Evolutionary conservation across 2,888 invertebrate species (phyloP).

Genomic region (Melieria crassipennis): DNA sequence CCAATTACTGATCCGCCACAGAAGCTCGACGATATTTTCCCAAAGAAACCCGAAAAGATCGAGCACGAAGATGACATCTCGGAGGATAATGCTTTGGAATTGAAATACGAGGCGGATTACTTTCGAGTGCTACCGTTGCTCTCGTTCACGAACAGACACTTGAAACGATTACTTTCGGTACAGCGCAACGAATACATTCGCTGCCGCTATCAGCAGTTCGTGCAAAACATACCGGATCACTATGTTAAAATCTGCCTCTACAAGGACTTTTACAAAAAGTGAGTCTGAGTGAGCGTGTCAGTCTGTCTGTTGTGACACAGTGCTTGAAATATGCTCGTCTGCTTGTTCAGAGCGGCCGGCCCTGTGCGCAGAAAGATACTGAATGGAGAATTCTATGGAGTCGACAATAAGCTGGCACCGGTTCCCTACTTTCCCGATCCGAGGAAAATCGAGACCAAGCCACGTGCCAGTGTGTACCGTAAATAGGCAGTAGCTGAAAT

Average conservation of each 20-base stretch:
- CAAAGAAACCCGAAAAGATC: constrained; percentile 22
- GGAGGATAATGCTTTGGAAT: constrained; percentile 2
- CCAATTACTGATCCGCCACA: constrained; percentile 40
- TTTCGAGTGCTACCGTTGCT: constrained; percentile 52
- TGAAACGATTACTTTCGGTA: constrained; percentile 46
- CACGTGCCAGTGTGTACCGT: background rate
- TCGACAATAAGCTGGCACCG: constrained; percentile 54
- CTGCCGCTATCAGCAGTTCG: constrained; percentile 42
- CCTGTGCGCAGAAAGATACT: constrained; percentile 48
- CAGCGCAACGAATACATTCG: constrained; percentile 40
- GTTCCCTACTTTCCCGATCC: constrained; percentile 48
- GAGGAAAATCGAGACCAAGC: constrained; percentile 23
- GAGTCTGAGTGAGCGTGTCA: background rate
- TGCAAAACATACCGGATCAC: constrained; percentile 39
- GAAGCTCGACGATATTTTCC: constrained; percentile 28
- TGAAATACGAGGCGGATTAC: constrained; percentile 28
- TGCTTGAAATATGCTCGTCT: background rate
- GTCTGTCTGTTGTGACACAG: background rate
- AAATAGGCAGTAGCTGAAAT: background rate
- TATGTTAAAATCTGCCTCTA: constrained; percentile 39
- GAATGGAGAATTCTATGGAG: constrained; percentile 55
- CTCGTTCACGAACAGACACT: constrained; percentile 47
- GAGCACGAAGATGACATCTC: constrained; percentile 9
- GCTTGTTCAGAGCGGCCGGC: constrained; percentile 41
- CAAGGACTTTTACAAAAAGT: constrained; percentile 33